These are phyloP conservation scores for Caenorhabditis inopinata DNA, from an alignment of 1,140 invertebrate species.

Conservation along the genomic window DNA sequence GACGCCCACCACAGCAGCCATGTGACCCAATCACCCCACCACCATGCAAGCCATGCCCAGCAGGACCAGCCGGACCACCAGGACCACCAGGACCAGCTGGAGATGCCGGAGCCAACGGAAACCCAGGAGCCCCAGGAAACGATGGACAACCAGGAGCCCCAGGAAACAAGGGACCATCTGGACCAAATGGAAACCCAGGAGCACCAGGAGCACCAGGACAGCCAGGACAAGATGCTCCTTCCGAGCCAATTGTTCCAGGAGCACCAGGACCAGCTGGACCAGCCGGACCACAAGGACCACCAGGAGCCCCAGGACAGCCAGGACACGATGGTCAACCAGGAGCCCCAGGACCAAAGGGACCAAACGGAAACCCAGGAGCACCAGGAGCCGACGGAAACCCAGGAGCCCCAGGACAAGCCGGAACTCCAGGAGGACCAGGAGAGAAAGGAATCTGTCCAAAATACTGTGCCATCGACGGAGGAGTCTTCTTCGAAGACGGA, in stretches of 20 bases:
- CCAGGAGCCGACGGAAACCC: slow-evolving; percentile 44
- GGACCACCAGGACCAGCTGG: slow-evolving; percentile 46
- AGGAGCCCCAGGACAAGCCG: slow-evolving; percentile 34
- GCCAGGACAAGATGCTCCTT: slow-evolving; percentile 36
- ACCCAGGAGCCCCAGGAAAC: slow-evolving; percentile 44
- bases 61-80: slow-evolving; percentile 40
- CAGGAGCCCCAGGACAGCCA: slow-evolving; percentile 44
- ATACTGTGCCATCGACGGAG: slow-evolving; percentile 60
- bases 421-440: slow-evolving; percentile 26
- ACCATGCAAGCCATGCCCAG: slow-evolving; percentile 39
- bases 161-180: slow-evolving; percentile 43
- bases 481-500: slow-evolving; percentile 62
- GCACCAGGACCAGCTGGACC: slow-evolving; percentile 40
- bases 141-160: slow-evolving; percentile 33
- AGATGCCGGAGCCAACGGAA: slow-evolving; percentile 37
- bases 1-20: slow-evolving; percentile 42
- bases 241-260: slow-evolving; percentile 43
- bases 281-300: slow-evolving; percentile 37
- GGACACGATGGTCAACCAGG: slow-evolving; percentile 39
- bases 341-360: slow-evolving; percentile 36
- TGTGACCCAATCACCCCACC: slow-evolving; percentile 42
- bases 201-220: slow-evolving; percentile 44
- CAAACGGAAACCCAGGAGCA: slow-evolving; percentile 37
- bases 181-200: slow-evolving; percentile 45
- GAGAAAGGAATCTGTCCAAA: slow-evolving; percentile 60